phyloP scores from a whole-genome alignment of 2,888 invertebrate genomes.

The Therioaphis trifolii region DNA sequence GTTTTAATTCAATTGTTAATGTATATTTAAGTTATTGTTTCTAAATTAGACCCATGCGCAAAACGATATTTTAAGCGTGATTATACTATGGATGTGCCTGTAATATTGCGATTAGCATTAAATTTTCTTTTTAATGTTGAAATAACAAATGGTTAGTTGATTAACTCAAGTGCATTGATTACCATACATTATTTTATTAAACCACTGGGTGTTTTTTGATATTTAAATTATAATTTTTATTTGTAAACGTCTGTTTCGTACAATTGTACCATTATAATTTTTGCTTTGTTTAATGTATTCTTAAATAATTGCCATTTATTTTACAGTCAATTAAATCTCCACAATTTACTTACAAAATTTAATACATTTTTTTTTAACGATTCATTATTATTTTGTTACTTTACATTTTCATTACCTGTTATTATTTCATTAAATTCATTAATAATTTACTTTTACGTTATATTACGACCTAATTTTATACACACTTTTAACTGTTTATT shows the following conservation, averaged over 20 bases:
- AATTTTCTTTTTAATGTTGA: too few species aligned
- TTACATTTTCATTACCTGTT: slow-evolving; percentile 13
- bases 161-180: too few species aligned
- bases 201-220: too few species aligned
- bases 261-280: neutral
- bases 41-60: too few species aligned
- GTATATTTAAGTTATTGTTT: too few species aligned
- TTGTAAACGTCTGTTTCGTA: neutral
- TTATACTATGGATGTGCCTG: too few species aligned
- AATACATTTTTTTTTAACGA: slow-evolving; percentile 7
- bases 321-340: slow-evolving; percentile 12
- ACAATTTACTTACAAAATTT: neutral
- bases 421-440: slow-evolving; percentile 23
- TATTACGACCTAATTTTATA: neutral
- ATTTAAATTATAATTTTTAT: neutral
- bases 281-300: neutral
- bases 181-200: too few species aligned
- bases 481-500: neutral
- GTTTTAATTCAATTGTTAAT: too few species aligned
- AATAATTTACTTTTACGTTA: neutral
- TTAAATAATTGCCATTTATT: neutral
- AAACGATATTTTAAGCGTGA: too few species aligned
- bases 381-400: neutral
- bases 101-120: too few species aligned
- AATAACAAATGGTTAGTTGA: too few species aligned